These are phyloP conservation scores for Leptopilina myrica DNA, from an alignment of 2,888 invertebrate genomes.

Conservation along the genomic window DNA sequence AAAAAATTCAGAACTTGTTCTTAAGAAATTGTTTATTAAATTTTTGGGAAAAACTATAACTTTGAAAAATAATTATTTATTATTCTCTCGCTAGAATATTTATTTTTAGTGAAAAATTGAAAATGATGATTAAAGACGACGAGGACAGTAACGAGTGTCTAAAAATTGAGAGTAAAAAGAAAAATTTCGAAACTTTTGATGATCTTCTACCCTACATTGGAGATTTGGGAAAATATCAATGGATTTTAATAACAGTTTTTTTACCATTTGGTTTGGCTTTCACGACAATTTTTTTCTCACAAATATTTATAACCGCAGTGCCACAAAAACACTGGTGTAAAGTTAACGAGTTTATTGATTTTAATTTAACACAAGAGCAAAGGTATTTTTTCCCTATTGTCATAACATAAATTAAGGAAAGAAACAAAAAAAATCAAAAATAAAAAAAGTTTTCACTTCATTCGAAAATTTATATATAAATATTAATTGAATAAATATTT, in stretches of 20 bases:
- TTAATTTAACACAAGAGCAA: constrained; percentile 70
- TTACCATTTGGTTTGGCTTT: constrained; percentile 77
- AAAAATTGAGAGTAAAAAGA: constrained; percentile 18
- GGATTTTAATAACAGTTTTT: constrained; percentile 74
- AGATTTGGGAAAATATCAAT: constrained; percentile 78
- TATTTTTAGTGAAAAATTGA: too few species aligned
- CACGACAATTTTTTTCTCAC: constrained; percentile 77
- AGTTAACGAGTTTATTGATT: constrained; percentile 69
- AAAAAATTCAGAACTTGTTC: too few species aligned
- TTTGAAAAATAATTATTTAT: too few species aligned
- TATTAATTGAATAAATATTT: too few species aligned
- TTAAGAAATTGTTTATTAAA: too few species aligned
- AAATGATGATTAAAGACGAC: background rate
- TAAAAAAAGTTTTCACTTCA: too few species aligned
- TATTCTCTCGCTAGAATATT: too few species aligned
- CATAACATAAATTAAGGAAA: too few species aligned
- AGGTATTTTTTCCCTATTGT: constrained; percentile 65
- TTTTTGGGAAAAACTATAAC: too few species aligned
- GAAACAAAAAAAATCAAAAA: too few species aligned
- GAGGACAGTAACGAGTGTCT: background rate
- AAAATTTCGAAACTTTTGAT: constrained; percentile 75
- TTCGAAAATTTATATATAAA: too few species aligned
- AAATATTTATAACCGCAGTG: constrained; percentile 77
- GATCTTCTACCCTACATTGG: constrained; percentile 77
- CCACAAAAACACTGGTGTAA: constrained; percentile 77